These are phyloP conservation scores for Ardeotis arabs DNA, from an alignment of 2,113 vertebrate genomes.

Conservation along the genomic window DNA sequence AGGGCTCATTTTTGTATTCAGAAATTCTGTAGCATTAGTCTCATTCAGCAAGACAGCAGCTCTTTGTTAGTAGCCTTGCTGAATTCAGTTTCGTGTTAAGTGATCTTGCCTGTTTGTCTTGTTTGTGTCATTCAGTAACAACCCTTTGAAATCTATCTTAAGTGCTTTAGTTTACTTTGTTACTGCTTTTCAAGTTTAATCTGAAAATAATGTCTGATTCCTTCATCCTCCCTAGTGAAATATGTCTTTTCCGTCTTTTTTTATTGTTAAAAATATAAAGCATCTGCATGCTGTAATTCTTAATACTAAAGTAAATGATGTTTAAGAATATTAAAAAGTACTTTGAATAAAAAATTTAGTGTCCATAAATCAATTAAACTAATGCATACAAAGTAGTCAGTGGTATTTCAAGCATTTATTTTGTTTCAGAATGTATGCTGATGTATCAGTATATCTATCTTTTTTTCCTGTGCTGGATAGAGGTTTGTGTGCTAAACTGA, in stretches of 20 bases:
- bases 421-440: not conserved
- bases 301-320: conserved; percentile 25
- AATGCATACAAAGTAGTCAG: conserved; percentile 7
- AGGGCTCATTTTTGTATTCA: not conserved
- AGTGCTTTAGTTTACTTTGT: conserved; percentile 44
- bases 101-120: conserved; percentile 46
- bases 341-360: conserved; percentile 38
- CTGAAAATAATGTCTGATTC: conserved; percentile 20
- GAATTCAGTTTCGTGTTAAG: conserved; percentile 20
- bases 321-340: conserved; percentile 58
- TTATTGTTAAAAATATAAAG: conserved; percentile 45
- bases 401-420: not conserved
- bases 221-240: conserved; percentile 35
- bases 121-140: conserved; percentile 54
- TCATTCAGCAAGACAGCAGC: not conserved
- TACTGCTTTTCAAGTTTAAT: conserved; percentile 15
- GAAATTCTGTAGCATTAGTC: not conserved
- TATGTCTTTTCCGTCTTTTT: conserved; percentile 10
- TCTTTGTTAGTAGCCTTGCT: not conserved
- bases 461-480: not conserved
- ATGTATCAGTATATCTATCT: not conserved
- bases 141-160: conserved; percentile 34
- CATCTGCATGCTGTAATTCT: conserved; percentile 51
- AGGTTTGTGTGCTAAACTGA: not conserved
- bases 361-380: conserved; percentile 59